Conservation (phyloP, 2,113 vertebrate species). For the Oreocharis arfaki region DNA sequence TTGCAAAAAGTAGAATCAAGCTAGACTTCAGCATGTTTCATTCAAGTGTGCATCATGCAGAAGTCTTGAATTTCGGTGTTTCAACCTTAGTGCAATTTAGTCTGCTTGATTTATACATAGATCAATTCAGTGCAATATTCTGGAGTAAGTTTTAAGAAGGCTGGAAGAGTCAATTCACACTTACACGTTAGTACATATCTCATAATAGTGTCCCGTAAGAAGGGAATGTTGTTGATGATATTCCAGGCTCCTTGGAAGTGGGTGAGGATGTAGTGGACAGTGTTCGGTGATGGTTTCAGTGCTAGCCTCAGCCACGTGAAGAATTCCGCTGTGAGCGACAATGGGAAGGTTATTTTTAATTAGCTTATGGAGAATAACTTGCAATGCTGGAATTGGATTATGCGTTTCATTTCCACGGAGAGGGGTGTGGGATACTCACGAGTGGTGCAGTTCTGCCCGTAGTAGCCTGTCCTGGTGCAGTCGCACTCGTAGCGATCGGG, state of each 20-base stretch:
- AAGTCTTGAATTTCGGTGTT: neutral
- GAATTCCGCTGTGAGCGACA: slow-evolving; percentile 80
- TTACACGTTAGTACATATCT: slow-evolving; percentile 93
- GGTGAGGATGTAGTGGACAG: slow-evolving; percentile 91
- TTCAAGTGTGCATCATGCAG: neutral
- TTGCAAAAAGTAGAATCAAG: neutral
- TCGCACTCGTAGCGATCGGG: slow-evolving; percentile 85
- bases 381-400: neutral
- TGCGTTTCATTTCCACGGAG: rapidly evolving
- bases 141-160: neutral
- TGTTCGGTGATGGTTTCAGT: slow-evolving; percentile 87
- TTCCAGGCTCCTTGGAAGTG: slow-evolving; percentile 91
- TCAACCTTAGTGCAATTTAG: neutral
- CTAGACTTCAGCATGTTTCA: neutral
- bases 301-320: slow-evolving; percentile 82
- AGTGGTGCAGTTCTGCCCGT: slow-evolving; percentile 86
- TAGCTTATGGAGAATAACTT: neutral
- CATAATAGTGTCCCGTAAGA: slow-evolving; percentile 87
- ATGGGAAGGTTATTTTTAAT: neutral
- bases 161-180: slow-evolving; percentile 39
- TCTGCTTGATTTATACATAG: neutral
- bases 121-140: neutral
- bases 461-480: slow-evolving; percentile 89
- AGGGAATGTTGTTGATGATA: slow-evolving; percentile 90
- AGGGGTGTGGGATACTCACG: slow-evolving; percentile 73